A percentile compares a stretch with the other conserved stretches of the same genome.
Conservation (phyloP, 1,140 invertebrate genomes). For the Stenopsyche tienmushanensis region DNA sequence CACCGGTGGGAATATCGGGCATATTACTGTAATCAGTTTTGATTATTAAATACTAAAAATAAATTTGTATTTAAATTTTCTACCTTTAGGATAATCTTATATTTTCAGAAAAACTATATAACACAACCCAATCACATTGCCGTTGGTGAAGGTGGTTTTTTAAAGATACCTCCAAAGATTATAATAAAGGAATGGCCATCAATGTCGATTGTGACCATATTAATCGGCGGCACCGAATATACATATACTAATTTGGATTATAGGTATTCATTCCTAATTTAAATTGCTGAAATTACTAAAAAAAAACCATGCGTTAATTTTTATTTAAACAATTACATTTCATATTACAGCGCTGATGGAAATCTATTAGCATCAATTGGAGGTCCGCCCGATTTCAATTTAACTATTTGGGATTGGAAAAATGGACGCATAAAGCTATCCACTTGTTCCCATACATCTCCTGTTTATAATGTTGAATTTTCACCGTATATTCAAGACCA, state of each 20-base stretch:
- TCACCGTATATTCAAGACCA: slow-evolving; percentile 75
- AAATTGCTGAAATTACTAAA: neutral
- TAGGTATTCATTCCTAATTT: slow-evolving; percentile 56
- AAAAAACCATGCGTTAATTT: neutral
- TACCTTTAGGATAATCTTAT: slow-evolving; percentile 1
- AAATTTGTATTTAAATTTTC: slow-evolving; percentile 14
- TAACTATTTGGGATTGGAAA: slow-evolving; percentile 88
- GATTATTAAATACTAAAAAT: too few species aligned
- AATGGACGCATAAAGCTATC: slow-evolving; percentile 70
- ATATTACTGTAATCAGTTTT: slow-evolving; percentile 65
- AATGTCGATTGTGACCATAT: slow-evolving; percentile 69
- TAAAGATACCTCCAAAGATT: slow-evolving; percentile 73
- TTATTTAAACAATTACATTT: slow-evolving; percentile 20
- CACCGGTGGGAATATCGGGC: slow-evolving; percentile 75
- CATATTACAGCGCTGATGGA: slow-evolving; percentile 69
- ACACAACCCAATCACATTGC: slow-evolving; percentile 69
- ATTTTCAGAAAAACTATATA: slow-evolving; percentile 69
- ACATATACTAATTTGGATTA: slow-evolving; percentile 77
- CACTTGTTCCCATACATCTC: slow-evolving; percentile 77
- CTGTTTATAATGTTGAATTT: slow-evolving; percentile 77
- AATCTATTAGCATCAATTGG: slow-evolving; percentile 79
- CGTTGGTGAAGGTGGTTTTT: slow-evolving; percentile 81
- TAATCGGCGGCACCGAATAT: slow-evolving; percentile 70
- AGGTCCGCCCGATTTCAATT: slow-evolving; percentile 78
- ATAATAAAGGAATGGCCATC: slow-evolving; percentile 82